Base-by-base conservation (phyloP, 2,113 vertebrate species). In the Apteryx owenii region DNA sequence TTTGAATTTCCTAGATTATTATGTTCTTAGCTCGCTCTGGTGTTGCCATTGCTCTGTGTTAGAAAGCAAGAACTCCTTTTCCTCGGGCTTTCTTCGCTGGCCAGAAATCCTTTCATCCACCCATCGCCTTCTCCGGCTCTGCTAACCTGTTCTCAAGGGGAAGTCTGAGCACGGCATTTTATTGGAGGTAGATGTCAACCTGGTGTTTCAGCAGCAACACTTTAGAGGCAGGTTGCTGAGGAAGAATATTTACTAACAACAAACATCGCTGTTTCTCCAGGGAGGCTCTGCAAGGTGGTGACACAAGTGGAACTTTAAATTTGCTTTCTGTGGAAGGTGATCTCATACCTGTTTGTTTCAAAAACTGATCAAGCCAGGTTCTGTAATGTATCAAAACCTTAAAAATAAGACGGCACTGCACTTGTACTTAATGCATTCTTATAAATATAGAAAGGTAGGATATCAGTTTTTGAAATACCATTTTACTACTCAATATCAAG, bases 371-470 rank as follows among this genome's bases (percentile, higher is more conserved):
- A 58, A 54, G 73, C 25, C 29, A 65, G 33, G 33, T 54, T 70
- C 73, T 73, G 76, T 65, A 65, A 82, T 82, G 72, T 66, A 54
- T 93, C 76, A 77, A 54, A 73, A 76, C 81, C 76, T 91, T 84
- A 65, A 80, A 68, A 81, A 83, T 65, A 73, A 73, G 69, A 60
- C 38, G 40, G 48, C 22, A 40, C 77, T 85, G 46, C 95, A 62
- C 31, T 75, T 10, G 26, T 48, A 10, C 51, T 88, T 89, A 73
- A 73, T 88, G 44, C 42, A 36, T 85, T 79, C 94, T 83, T 96
- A 93, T 76, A 89, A 93, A 95, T 93, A 97, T 62, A 86, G 89
- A 78, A 83, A 90, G 88, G 76, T 83, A 86, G 76, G 80, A 84
- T 70, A 93, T 44, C 71, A 50, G 61, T 9, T 86, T 93, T 78